Evolutionary conservation across 2,888 invertebrate species (phyloP).

Genomic region (Pharmacophagus antenor): DNA sequence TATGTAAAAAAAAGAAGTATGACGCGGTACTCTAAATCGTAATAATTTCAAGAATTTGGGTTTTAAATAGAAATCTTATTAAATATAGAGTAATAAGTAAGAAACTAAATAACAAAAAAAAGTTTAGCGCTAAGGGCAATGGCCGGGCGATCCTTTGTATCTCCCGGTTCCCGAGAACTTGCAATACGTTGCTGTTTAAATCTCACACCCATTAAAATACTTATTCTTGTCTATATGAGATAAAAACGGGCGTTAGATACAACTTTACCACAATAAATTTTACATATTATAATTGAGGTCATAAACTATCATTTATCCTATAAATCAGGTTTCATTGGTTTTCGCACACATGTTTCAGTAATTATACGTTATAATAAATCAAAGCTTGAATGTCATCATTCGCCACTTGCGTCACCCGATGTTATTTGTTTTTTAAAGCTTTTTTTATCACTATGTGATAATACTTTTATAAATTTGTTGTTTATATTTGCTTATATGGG

Average conservation of each 20-base stretch:
- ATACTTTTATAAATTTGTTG: too few species aligned
- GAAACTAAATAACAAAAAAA: slow-evolving; percentile 41
- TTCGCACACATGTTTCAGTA: neutral
- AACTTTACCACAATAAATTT: slow-evolving; percentile 7
- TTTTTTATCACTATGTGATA: neutral
- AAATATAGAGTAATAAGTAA: slow-evolving; percentile 29
- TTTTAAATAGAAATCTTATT: slow-evolving; percentile 5
- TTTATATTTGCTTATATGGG: too few species aligned
- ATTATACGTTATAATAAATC: neutral
- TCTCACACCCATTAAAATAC: slow-evolving; percentile 30
- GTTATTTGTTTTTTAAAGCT: neutral
- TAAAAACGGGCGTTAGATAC: slow-evolving; percentile 26
- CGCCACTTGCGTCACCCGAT: neutral
- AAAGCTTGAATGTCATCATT: neutral
- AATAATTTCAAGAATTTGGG: too few species aligned
- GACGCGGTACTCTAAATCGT: too few species aligned
- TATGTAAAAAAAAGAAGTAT: too few species aligned
- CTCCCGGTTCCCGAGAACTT: slow-evolving; percentile 37
- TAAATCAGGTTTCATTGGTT: slow-evolving; percentile 12
- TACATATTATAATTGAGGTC: neutral
- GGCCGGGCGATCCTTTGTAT: slow-evolving; percentile 56
- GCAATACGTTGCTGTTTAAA: slow-evolving; percentile 35
- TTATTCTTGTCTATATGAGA: slow-evolving; percentile 22
- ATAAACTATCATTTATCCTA: slow-evolving; percentile 7
- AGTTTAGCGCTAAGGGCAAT: slow-evolving; percentile 57